These are phyloP conservation scores for Brachionus calyciflorus DNA, from an alignment of 1,140 invertebrate species.

Conservation along the genomic window DNA sequence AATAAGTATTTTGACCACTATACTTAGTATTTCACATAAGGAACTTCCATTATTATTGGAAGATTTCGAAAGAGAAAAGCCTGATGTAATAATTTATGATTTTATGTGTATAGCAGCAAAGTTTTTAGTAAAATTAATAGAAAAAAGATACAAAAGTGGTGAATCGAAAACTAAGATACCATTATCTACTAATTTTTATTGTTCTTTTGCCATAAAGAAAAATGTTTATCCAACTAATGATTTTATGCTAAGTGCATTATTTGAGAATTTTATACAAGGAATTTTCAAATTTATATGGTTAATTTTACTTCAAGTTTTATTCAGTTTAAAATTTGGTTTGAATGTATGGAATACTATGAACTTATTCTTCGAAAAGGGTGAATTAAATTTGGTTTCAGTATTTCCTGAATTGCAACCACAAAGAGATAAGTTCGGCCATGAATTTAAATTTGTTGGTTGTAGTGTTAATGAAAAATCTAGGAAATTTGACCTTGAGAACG, in stretches of 20 bases:
- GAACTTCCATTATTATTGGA: slow-evolving; percentile 8
- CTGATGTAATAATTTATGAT: slow-evolving; percentile 30
- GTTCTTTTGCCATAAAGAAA: not conserved
- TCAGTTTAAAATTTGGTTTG: not conserved
- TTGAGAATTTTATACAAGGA: not conserved
- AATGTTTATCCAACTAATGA: not conserved
- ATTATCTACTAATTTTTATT: not conserved
- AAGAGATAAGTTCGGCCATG: not conserved
- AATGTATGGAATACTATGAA: slow-evolving; percentile 8
- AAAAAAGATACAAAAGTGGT: not conserved
- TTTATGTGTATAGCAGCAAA: not conserved
- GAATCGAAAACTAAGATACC: not conserved
- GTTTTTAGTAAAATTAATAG: not conserved
- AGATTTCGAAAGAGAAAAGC: slow-evolving; percentile 18
- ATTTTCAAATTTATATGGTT: not conserved
- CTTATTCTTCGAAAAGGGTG: not conserved
- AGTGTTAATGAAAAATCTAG: not conserved
- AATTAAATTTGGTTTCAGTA: slow-evolving; percentile 18
- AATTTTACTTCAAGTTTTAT: not conserved
- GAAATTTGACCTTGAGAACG: not conserved
- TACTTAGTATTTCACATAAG: not conserved
- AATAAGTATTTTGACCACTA: not conserved
- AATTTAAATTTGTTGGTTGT: slow-evolving; percentile 21
- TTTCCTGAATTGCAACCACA: slow-evolving; percentile 31
- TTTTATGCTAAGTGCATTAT: not conserved